Evolutionary conservation across 2,113 vertebrate species (phyloP).

Genomic region (Sakesphorus luctuosus): DNA sequence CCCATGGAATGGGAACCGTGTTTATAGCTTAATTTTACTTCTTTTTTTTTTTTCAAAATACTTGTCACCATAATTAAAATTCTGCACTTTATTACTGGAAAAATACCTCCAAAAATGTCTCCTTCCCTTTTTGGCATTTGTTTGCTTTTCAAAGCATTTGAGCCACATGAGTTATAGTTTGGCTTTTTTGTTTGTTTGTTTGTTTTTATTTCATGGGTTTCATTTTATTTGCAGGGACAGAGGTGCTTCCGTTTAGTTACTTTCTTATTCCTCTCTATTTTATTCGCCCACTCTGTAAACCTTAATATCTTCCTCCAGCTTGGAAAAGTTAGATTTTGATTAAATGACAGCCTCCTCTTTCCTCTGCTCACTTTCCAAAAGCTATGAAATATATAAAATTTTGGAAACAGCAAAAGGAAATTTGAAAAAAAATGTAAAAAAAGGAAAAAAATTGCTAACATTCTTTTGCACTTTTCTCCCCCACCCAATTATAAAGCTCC

Average conservation of each 20-base stretch:
- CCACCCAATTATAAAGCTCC: neutral
- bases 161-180: neutral
- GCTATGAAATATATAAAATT: neutral
- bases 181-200: neutral
- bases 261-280: neutral
- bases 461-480: neutral
- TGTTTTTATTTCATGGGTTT: neutral
- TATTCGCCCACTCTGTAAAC: neutral
- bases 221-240: neutral
- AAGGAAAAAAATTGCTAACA: neutral
- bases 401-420: neutral
- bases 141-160: neutral
- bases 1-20: neutral
- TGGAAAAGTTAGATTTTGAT: neutral
- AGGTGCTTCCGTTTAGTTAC: neutral
- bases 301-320: neutral
- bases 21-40: neutral
- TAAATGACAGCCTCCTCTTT: neutral
- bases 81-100: neutral
- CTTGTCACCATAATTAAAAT: neutral
- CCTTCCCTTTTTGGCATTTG: neutral
- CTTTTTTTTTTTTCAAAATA: neutral
- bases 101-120: fast-evolving
- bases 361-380: neutral
- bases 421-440: neutral